Evolutionary conservation across 2,113 vertebrate genomes (phyloP).

Genomic region (Atrichornis clamosus): DNA sequence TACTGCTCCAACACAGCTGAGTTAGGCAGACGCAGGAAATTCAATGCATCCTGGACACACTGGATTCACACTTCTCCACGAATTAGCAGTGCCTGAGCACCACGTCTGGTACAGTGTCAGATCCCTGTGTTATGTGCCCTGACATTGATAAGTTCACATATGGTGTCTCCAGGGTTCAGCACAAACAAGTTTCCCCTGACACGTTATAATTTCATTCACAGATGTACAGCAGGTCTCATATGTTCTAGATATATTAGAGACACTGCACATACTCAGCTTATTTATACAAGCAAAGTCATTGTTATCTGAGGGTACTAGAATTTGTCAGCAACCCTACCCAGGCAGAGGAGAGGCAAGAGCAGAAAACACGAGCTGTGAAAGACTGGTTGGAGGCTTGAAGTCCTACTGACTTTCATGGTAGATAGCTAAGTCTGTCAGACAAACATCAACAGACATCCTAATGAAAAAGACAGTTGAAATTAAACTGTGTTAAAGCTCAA

Average conservation of each 20-base stretch:
- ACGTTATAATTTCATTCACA: not conserved
- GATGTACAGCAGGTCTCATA: not conserved
- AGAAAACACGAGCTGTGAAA: not conserved
- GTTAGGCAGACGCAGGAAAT: not conserved
- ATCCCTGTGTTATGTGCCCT: not conserved
- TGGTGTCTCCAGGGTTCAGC: not conserved
- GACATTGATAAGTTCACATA: not conserved
- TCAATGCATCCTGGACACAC: not conserved
- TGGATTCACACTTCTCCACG: not conserved
- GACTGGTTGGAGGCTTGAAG: fast-evolving
- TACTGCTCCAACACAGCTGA: not conserved
- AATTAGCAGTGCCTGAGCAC: not conserved
- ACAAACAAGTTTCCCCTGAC: fast-evolving
- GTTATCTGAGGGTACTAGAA: not conserved
- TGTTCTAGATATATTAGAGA: not conserved
- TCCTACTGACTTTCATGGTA: not conserved
- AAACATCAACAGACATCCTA: not conserved
- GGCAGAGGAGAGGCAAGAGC: not conserved
- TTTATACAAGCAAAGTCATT: not conserved
- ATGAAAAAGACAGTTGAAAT: not conserved
- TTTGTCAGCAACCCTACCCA: not conserved
- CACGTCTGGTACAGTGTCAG: not conserved
- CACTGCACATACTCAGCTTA: not conserved
- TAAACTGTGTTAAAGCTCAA: not conserved
- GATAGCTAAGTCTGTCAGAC: not conserved